These are phyloP conservation scores for Dasysyrphus tricinctus DNA, from an alignment of 2,888 invertebrate genomes.

Conservation along the genomic window DNA sequence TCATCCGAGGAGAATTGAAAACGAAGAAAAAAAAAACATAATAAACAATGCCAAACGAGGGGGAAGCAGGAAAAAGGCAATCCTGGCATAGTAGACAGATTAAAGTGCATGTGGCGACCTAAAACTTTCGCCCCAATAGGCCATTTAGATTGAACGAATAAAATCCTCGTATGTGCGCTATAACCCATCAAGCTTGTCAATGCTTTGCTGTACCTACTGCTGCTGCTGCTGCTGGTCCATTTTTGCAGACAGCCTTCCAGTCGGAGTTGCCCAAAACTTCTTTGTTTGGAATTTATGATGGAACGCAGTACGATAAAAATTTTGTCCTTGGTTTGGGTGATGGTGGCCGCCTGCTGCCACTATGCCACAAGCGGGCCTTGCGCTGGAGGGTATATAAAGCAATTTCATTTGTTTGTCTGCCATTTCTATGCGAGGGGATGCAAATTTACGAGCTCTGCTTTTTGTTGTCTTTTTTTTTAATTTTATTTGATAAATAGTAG, in stretches of 20 bases:
- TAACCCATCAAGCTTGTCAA: constrained; percentile 16
- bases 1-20: constrained; percentile 6
- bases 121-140: constrained; percentile 48
- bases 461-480: constrained; percentile 64
- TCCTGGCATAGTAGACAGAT: constrained; percentile 59
- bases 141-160: constrained; percentile 71
- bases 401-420: constrained; percentile 56
- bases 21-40: too few relatives aligned
- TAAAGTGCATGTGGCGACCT: constrained; percentile 63
- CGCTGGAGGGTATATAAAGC: constrained; percentile 25
- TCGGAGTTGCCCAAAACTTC: constrained; percentile 43
- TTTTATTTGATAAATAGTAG: constrained; percentile 47
- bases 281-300: constrained; percentile 67
- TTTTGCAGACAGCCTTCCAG: constrained; percentile 54
- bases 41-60: constrained; percentile 27
- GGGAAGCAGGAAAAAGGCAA: constrained; percentile 41
- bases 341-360: too few relatives aligned
- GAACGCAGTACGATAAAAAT: constrained; percentile 55
- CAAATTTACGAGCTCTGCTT: constrained; percentile 55
- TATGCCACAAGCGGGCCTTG: background rate
- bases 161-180: constrained; percentile 37
- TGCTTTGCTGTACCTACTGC: constrained; percentile 28
- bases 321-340: constrained; percentile 26
- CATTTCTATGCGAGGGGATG: constrained; percentile 49
- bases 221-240: constrained; percentile 40